These are phyloP conservation scores for Amazona ochrocephala DNA, from an alignment of 2,797 vertebrate species.

Conservation along the genomic window DNA sequence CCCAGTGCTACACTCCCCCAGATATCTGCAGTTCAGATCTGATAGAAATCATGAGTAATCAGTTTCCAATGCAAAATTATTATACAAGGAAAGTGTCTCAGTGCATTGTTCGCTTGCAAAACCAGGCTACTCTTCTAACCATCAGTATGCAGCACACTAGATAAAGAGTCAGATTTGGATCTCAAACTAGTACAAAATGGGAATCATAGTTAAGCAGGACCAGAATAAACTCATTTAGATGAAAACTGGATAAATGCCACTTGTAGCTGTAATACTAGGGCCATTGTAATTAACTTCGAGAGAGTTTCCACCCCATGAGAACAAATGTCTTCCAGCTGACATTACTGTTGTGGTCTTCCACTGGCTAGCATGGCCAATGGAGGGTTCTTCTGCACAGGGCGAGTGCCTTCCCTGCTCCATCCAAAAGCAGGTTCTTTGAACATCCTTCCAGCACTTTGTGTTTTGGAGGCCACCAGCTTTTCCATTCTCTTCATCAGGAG, in stretches of 20 bases:
- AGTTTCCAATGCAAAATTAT: conserved; percentile 36
- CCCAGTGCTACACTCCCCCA: conserved; percentile 9
- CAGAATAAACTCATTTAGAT: neutral
- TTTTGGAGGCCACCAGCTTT: neutral
- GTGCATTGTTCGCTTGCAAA: neutral
- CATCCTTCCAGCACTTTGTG: neutral
- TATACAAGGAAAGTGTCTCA: neutral
- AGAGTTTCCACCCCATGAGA: neutral
- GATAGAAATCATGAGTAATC: conserved; percentile 26
- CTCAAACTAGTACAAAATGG: neutral
- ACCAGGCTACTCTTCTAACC: neutral
- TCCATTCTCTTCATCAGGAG: neutral
- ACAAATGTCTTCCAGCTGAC: neutral
- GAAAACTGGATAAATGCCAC: neutral
- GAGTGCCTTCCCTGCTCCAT: neutral
- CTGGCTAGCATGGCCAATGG: fast-evolving
- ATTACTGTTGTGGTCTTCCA: neutral
- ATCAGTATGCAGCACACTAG: neutral
- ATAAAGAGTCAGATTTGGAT: neutral
- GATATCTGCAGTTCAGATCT: conserved; percentile 53
- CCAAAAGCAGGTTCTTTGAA: fast-evolving
- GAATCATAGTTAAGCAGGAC: neutral
- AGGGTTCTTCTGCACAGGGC: neutral
- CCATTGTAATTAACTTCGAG: neutral
- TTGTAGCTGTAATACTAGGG: neutral